Evolutionary conservation across 2,888 invertebrate genomes (phyloP).

Genomic region (Aphidoletes aphidimyza): DNA sequence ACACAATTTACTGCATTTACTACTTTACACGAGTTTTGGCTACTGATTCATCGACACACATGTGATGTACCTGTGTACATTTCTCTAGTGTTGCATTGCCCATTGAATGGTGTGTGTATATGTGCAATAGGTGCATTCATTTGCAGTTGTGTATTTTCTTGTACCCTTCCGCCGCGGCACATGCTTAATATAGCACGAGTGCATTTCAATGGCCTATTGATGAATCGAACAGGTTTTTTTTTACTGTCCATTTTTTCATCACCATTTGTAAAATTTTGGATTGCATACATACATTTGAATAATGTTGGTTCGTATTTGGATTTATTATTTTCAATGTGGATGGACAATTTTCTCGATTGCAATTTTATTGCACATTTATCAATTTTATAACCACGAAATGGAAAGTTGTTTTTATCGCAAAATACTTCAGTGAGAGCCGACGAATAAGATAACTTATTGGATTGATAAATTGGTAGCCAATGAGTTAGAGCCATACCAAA

Average conservation of each 20-base stretch:
- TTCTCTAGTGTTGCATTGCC: too few relatives aligned
- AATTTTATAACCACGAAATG: slow-evolving; percentile 35
- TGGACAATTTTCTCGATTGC: slow-evolving; percentile 31
- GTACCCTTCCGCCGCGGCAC: background rate
- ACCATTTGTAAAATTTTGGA: background rate
- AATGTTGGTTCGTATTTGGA: background rate
- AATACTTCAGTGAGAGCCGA: background rate
- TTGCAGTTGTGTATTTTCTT: background rate
- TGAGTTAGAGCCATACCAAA: slow-evolving; percentile 5
- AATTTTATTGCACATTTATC: slow-evolving; percentile 37
- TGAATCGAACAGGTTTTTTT: slow-evolving; percentile 19
- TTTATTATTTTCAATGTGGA: background rate
- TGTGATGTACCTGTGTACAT: too few relatives aligned
- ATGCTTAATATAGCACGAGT: too few relatives aligned
- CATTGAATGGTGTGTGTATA: too few relatives aligned
- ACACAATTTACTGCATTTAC: too few relatives aligned
- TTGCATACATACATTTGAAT: slow-evolving; percentile 7
- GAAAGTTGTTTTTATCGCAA: slow-evolving; percentile 43
- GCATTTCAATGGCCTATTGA: background rate
- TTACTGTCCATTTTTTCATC: background rate
- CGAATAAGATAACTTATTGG: background rate
- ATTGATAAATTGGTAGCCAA: slow-evolving; percentile 2
- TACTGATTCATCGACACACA: too few relatives aligned
- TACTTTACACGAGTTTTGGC: too few relatives aligned
- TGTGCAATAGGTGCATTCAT: too few relatives aligned